These are phyloP conservation scores for Nephrocerus scutellatus DNA, from an alignment of 2,888 invertebrate genomes.

Conservation along the genomic window DNA sequence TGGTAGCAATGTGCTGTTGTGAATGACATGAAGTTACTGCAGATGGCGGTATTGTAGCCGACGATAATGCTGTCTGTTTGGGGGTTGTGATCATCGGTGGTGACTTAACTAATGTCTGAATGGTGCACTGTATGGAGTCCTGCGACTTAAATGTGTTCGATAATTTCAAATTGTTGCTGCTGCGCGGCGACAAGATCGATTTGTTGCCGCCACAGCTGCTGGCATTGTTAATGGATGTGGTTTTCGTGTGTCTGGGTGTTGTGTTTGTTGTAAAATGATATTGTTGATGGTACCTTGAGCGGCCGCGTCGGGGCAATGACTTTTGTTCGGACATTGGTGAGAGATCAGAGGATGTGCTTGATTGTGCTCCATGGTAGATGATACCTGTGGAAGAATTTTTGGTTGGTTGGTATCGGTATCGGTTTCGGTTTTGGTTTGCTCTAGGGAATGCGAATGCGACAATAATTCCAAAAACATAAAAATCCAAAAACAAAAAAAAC, in stretches of 20 bases:
- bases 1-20: too few species aligned
- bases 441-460: too few species aligned
- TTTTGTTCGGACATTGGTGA: slow-evolving; percentile 73
- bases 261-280: slow-evolving; percentile 50
- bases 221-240: slow-evolving; percentile 29
- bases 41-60: slow-evolving; percentile 9
- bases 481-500: too few species aligned
- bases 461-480: too few species aligned
- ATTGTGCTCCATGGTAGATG: slow-evolving; percentile 67
- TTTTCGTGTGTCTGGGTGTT: slow-evolving; percentile 46
- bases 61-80: slow-evolving; percentile 7
- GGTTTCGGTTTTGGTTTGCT: too few species aligned
- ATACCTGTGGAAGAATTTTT: slow-evolving; percentile 51
- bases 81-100: slow-evolving; percentile 38
- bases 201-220: slow-evolving; percentile 20
- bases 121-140: slow-evolving; percentile 46
- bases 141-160: slow-evolving; percentile 47
- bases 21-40: slow-evolving; percentile 10
- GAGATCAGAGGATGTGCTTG: slow-evolving; percentile 70
- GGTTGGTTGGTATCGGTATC: too few species aligned
- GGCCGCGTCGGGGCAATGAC: slow-evolving; percentile 63
- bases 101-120: slow-evolving; percentile 46
- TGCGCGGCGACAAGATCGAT: slow-evolving; percentile 46
- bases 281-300: slow-evolving; percentile 59
- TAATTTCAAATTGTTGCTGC: slow-evolving; percentile 44